These are phyloP conservation scores for Lampropteryx suffumata DNA, from an alignment of 2,888 invertebrate genomes.

Conservation along the genomic window DNA sequence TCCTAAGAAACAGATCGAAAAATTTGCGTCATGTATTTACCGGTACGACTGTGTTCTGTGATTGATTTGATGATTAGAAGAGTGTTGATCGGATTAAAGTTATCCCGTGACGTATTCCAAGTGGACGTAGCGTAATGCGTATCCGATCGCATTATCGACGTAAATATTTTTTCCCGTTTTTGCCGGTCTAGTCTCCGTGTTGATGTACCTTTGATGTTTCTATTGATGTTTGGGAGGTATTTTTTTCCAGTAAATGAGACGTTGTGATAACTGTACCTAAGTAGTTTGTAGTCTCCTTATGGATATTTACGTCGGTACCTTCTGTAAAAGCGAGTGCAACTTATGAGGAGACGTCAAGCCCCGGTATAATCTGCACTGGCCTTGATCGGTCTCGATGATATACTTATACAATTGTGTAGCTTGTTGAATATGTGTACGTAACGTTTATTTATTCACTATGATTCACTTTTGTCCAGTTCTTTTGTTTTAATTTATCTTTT, in stretches of 20 bases:
- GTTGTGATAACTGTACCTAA: constrained; percentile 35
- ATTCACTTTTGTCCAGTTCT: neutral
- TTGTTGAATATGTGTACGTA: neutral
- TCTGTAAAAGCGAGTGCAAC: neutral
- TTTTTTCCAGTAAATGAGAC: constrained; percentile 9
- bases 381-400: neutral
- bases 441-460: neutral
- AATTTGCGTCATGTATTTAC: constrained; percentile 7
- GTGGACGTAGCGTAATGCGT: neutral
- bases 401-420: neutral
- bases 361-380: neutral
- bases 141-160: constrained; percentile 4
- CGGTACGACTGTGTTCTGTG: constrained; percentile 10
- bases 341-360: neutral
- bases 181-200: constrained; percentile 15
- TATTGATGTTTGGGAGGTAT: neutral
- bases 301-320: constrained; percentile 1
- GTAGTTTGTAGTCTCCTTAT: constrained; percentile 18
- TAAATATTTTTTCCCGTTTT: neutral
- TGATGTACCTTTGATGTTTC: neutral
- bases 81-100: too few relatives aligned
- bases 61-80: too few relatives aligned
- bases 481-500: too few relatives aligned
- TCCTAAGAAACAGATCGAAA: constrained; percentile 14
- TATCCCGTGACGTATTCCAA: too few relatives aligned